These are phyloP conservation scores for Elgaria multicarinata DNA, from an alignment of 2,113 vertebrate genomes.

Conservation along the genomic window DNA sequence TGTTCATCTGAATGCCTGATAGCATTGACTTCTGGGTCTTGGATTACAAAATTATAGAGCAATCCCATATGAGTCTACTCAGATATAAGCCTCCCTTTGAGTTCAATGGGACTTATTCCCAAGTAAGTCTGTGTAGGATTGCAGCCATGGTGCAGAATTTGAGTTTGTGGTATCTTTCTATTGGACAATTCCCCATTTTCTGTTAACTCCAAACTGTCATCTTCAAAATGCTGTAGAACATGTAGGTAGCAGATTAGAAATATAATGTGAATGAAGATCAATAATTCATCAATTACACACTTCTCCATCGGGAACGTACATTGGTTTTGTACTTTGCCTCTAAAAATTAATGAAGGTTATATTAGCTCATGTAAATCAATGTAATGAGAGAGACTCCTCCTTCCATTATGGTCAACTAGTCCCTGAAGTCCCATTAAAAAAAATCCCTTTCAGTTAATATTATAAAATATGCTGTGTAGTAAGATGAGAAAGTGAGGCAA, in stretches of 20 bases:
- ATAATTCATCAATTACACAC: conserved; percentile 5
- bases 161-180: not conserved
- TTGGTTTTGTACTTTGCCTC: conserved; percentile 8
- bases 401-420: conserved; percentile 23
- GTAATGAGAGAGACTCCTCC: conserved; percentile 13
- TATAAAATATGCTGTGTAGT: not conserved
- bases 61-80: too few relatives aligned
- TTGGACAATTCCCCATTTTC: not conserved
- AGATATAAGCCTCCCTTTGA: too few relatives aligned
- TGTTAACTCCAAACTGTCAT: not conserved
- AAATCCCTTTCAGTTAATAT: conserved; percentile 8
- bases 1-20: not conserved
- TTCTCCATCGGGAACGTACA: not conserved
- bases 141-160: not conserved
- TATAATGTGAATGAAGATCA: not conserved
- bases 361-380: conserved; percentile 22
- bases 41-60: not conserved
- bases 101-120: too few relatives aligned
- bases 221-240: not conserved
- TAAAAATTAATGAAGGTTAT: conserved; percentile 25
- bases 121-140: too few relatives aligned
- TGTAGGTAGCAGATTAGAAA: not conserved
- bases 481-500: not conserved
- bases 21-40: not conserved
- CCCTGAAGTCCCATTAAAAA: conserved; percentile 18